Evolutionary conservation across 2,113 vertebrate species (phyloP).

Genomic region (Desmodus rotundus): DNA sequence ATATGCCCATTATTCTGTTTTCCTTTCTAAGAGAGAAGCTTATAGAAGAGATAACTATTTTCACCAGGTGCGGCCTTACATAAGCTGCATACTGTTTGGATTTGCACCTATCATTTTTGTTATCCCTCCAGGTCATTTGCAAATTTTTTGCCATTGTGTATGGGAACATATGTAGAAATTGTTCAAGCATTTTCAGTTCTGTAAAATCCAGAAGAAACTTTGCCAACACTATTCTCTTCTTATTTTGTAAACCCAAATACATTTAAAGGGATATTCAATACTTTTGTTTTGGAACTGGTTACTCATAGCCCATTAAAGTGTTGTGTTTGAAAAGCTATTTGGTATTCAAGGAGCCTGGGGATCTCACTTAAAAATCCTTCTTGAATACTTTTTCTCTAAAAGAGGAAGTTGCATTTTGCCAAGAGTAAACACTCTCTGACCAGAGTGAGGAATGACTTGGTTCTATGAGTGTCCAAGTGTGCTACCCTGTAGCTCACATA

Average conservation of each 20-base stretch:
- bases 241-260: slow-evolving; percentile 44
- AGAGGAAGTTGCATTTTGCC: slow-evolving; percentile 54
- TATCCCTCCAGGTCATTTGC: neutral
- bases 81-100: neutral
- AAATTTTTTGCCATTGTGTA: slow-evolving; percentile 11
- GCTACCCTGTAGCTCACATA: neutral
- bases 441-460: neutral
- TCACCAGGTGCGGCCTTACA: neutral
- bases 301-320: slow-evolving; percentile 54
- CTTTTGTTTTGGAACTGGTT: slow-evolving; percentile 63
- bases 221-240: slow-evolving; percentile 37
- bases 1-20: too few relatives aligned
- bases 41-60: neutral
- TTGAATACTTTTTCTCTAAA: slow-evolving; percentile 46
- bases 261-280: slow-evolving; percentile 69
- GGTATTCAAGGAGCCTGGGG: slow-evolving; percentile 25
- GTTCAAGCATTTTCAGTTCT: slow-evolving; percentile 54
- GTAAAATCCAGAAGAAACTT: slow-evolving; percentile 41
- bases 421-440: slow-evolving; percentile 27
- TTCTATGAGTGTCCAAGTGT: neutral
- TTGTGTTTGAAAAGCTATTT: slow-evolving; percentile 69
- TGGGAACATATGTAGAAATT: neutral
- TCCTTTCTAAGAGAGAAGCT: neutral
- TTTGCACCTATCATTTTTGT: slow-evolving; percentile 20
- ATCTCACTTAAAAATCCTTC: slow-evolving; percentile 49